phyloP scores from a whole-genome alignment of 2,888 invertebrate species.

The Andrena chrysosceles region DNA sequence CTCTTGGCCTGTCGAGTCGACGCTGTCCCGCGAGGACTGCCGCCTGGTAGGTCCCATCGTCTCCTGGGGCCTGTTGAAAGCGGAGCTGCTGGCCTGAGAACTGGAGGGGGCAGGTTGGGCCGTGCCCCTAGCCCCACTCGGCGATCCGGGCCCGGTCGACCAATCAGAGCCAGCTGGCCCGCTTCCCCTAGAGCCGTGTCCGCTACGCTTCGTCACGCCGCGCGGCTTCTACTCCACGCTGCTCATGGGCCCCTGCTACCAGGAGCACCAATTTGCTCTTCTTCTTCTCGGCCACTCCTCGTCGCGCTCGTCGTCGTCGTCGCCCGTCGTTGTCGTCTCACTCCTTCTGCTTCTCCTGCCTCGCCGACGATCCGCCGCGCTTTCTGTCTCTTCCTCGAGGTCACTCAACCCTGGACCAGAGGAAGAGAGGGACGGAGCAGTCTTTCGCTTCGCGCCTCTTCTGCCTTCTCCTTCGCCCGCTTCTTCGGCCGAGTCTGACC shows the following conservation, averaged over 20 bases:
- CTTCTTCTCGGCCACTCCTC: slow-evolving; percentile 86
- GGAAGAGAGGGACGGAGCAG: slow-evolving; percentile 40
- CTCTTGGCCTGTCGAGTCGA: slow-evolving; percentile 80
- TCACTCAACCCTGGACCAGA: slow-evolving; percentile 64
- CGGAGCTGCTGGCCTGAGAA: slow-evolving; percentile 81
- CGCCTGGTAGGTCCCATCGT: slow-evolving; percentile 70
- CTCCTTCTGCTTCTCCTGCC: slow-evolving; percentile 53
- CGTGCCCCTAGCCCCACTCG: slow-evolving; percentile 66
- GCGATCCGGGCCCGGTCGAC: slow-evolving; percentile 46
- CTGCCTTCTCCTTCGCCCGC: slow-evolving; percentile 52
- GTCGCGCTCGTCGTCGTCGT: slow-evolving; percentile 84
- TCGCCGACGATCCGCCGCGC: slow-evolving; percentile 6
- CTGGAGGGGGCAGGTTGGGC: slow-evolving; percentile 72
- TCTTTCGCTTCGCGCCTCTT: slow-evolving; percentile 55
- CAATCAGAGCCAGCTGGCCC: slow-evolving; percentile 68
- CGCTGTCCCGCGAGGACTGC: slow-evolving; percentile 78
- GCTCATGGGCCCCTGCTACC: slow-evolving; percentile 87
- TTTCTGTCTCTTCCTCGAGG: slow-evolving; percentile 47
- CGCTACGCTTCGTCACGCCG: slow-evolving; percentile 73
- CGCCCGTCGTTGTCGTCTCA: slow-evolving; percentile 35
- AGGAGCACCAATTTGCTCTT: slow-evolving; percentile 88
- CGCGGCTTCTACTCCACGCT: slow-evolving; percentile 82
- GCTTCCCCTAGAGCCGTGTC: slow-evolving; percentile 74
- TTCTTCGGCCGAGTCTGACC: slow-evolving; percentile 42
- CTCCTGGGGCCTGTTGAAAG: slow-evolving; percentile 82